Percentiles rank a stretch among this genome's conserved stretches.
These are phyloP conservation scores for Cassiopea xamachana DNA, from an alignment of 30 jellyfish, hydroid and myxozoan genomes.

Conservation along the genomic window DNA sequence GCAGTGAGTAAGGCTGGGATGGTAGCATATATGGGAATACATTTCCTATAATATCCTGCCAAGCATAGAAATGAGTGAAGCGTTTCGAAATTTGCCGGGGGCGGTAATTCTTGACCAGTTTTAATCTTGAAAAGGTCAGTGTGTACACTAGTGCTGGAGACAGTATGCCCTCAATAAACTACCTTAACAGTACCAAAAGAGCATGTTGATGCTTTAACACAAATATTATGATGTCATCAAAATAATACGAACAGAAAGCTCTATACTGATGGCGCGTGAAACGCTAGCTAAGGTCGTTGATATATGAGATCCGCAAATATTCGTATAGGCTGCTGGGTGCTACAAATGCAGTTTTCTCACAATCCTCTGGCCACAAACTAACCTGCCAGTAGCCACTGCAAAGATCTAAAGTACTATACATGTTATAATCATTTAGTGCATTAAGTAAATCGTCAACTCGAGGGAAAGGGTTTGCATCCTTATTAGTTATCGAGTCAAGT, in stretches of 20 bases:
- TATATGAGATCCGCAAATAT: slow-evolving; percentile 25
- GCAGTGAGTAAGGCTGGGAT: slow-evolving; percentile 13
- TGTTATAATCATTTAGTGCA: slow-evolving; percentile 30
- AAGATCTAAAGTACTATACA: slow-evolving; percentile 40
- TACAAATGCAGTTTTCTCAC: slow-evolving; percentile 31
- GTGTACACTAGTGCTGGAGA: background rate
- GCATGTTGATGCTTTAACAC: background rate
- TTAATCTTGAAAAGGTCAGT: no score
- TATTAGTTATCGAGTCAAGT: slow-evolving; percentile 10
- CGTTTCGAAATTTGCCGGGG: no score
- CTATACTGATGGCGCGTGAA: slow-evolving; percentile 35
- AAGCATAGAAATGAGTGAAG: slow-evolving; percentile 53
- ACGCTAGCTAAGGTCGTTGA: slow-evolving; percentile 33
- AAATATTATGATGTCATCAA: slow-evolving; percentile 49
- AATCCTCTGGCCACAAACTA: slow-evolving; percentile 14
- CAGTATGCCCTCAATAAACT: slow-evolving; percentile 28
- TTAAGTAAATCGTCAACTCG: slow-evolving; percentile 34
- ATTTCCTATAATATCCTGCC: slow-evolving; percentile 27
- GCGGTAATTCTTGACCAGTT: no score
- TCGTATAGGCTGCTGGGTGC: slow-evolving; percentile 40
- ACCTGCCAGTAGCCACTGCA: slow-evolving; percentile 14
- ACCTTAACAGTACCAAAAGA: slow-evolving; percentile 22
- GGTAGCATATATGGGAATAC: slow-evolving; percentile 50
- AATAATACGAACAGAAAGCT: slow-evolving; percentile 34
- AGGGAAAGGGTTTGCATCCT: slow-evolving; percentile 68